Evolutionary conservation across 2,888 invertebrate species (phyloP).

Genomic region (Ochlodes sylvanus): DNA sequence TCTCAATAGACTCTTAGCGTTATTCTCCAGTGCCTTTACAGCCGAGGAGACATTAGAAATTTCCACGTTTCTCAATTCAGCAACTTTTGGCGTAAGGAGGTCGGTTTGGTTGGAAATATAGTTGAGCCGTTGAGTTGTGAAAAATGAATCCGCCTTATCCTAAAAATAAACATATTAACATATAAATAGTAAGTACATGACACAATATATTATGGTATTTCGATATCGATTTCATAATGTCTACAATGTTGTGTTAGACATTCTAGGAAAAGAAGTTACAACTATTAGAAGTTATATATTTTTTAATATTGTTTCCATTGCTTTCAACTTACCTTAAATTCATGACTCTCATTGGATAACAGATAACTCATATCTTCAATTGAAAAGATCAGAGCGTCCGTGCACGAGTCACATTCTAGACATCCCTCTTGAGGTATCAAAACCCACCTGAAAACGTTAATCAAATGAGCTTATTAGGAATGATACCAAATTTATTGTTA

Average conservation of each 20-base stretch:
- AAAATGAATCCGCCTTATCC: constrained; percentile 94
- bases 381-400: constrained; percentile 94
- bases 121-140: constrained; percentile 93
- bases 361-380: constrained; percentile 89
- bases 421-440: constrained; percentile 94
- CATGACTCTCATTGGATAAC: constrained; percentile 89
- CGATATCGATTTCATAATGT: too few relatives aligned
- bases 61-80: constrained; percentile 87
- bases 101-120: constrained; percentile 91
- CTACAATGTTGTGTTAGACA: too few relatives aligned
- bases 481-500: too few relatives aligned
- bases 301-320: too few relatives aligned
- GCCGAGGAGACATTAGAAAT: constrained; percentile 86
- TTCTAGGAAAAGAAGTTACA: too few relatives aligned
- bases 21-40: constrained; percentile 86
- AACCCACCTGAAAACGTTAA: constrained; percentile 88
- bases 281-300: too few relatives aligned
- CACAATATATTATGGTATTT: too few relatives aligned
- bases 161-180: constrained; percentile 55
- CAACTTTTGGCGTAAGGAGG: constrained; percentile 88
- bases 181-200: too few relatives aligned
- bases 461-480: too few relatives aligned
- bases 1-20: constrained; percentile 85
- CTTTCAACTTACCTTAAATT: constrained; percentile 87
- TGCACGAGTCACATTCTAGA: constrained; percentile 95